phyloP scores from a whole-genome alignment of 2,888 invertebrate genomes.

The Rotaria magnacalcarata region DNA sequence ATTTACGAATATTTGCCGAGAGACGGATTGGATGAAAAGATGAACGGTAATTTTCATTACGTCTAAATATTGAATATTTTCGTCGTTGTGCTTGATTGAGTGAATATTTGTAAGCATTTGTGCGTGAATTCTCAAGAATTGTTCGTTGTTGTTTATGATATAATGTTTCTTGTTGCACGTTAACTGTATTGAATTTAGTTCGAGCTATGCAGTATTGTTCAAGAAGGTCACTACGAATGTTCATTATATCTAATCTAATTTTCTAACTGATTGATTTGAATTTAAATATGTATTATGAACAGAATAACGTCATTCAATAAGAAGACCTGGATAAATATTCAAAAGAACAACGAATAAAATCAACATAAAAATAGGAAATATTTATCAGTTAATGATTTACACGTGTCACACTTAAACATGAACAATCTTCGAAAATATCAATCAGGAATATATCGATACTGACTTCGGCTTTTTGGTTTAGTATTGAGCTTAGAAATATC shows the following conservation, averaged over 20 bases:
- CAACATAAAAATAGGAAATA: too few relatives aligned
- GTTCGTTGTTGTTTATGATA: constrained; percentile 6
- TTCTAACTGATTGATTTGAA: background rate
- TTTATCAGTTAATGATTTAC: too few relatives aligned
- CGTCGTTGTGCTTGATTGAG: background rate
- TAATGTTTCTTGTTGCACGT: background rate
- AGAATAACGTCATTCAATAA: background rate
- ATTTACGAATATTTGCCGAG: background rate
- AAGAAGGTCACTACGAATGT: background rate
- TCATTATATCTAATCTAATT: background rate
- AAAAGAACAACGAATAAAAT: background rate
- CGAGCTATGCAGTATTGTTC: background rate
- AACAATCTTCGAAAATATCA: too few relatives aligned
- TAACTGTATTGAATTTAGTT: background rate
- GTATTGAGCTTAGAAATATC: too few relatives aligned
- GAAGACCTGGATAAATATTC: background rate
- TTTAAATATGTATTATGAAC: background rate
- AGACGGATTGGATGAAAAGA: background rate
- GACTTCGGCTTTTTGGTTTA: too few relatives aligned
- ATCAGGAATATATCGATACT: too few relatives aligned
- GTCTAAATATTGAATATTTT: background rate
- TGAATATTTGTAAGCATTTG: background rate
- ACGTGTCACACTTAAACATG: too few relatives aligned
- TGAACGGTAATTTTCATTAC: background rate
- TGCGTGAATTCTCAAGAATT: background rate